Percentiles rank a stretch among this genome's conserved stretches.
phyloP scores from a whole-genome alignment of 2,113 vertebrate species.

The Carassius gibelio region DNA sequence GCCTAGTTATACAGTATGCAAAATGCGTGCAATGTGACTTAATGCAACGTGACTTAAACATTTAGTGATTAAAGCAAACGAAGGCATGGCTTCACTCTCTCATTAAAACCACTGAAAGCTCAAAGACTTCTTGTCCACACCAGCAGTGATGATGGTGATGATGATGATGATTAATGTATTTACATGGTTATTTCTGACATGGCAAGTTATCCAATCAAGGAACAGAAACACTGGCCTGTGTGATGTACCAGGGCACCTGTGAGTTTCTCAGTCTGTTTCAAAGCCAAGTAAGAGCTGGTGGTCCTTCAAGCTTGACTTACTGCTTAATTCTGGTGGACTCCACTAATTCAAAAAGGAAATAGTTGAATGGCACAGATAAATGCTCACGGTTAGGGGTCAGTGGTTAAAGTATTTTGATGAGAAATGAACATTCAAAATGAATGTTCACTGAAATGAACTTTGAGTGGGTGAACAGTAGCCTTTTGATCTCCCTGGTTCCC shows the following conservation, averaged over 20 bases:
- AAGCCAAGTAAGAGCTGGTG: conserved; percentile 25
- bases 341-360: conserved; percentile 22
- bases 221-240: background rate
- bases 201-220: conserved; percentile 25
- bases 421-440: conserved; percentile 43
- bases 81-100: conserved; percentile 8
- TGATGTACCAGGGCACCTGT: conserved; percentile 10
- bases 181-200: conserved; percentile 14
- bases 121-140: conserved; percentile 22
- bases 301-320: conserved; percentile 26
- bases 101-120: conserved; percentile 1
- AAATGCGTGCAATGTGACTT: background rate
- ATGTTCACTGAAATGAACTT: conserved; percentile 32
- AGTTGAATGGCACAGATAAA: conserved; percentile 28
- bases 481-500: conserved; percentile 3
- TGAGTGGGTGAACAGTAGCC: conserved; percentile 32
- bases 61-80: conserved; percentile 18
- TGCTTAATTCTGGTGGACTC: conserved; percentile 33
- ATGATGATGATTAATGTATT: conserved; percentile 15
- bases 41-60: background rate
- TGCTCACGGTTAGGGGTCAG: conserved; percentile 16
- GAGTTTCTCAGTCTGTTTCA: background rate
- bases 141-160: background rate
- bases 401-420: conserved; percentile 47
- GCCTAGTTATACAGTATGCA: background rate